These are phyloP conservation scores for Pipistrellus nathusii DNA, from an alignment of 2,797 vertebrate genomes.

Conservation along the genomic window DNA sequence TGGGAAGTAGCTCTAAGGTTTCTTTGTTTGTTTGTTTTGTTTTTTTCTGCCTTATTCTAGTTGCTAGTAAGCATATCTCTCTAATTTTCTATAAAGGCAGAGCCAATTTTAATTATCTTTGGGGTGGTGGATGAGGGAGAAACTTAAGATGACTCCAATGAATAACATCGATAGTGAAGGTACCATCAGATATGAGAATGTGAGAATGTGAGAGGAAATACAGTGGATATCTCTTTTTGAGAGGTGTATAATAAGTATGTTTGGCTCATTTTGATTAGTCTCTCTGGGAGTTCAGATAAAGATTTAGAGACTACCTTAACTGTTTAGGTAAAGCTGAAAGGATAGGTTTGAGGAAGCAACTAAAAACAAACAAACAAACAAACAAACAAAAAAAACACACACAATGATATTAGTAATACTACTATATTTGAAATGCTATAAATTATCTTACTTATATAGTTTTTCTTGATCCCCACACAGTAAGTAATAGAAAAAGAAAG, in stretches of 20 bases:
- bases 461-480: neutral
- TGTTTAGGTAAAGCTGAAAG: neutral
- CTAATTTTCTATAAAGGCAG: neutral
- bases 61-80: neutral
- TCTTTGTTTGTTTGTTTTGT: neutral
- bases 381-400: neutral
- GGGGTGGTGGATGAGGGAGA: neutral
- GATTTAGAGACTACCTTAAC: neutral
- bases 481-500: neutral
- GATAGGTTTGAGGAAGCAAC: neutral
- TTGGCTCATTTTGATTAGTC: neutral
- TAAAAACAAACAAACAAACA: neutral
- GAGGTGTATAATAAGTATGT: neutral
- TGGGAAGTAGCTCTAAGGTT: neutral
- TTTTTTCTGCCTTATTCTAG: neutral
- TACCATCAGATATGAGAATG: neutral
- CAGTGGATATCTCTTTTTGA: neutral
- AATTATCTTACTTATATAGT: neutral
- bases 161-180: neutral
- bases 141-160: neutral
- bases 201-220: neutral
- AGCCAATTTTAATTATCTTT: neutral
- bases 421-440: neutral
- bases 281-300: neutral
- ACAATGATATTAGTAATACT: neutral